These are phyloP conservation scores for Pseudanteris insignis DNA, from an alignment of 2,888 invertebrate species.

Conservation along the genomic window DNA sequence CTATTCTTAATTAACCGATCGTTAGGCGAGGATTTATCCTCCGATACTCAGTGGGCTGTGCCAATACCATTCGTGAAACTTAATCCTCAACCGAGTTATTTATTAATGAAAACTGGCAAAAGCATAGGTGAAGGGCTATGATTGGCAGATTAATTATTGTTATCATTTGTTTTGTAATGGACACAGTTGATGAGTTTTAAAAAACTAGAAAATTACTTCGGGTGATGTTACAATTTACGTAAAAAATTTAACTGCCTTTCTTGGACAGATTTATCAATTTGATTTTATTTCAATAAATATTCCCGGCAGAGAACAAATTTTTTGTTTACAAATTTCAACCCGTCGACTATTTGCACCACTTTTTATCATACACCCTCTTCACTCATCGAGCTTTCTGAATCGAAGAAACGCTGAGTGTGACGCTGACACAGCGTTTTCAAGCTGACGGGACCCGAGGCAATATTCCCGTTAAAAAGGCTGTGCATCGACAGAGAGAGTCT, in stretches of 20 bases:
- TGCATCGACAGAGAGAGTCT: conserved; percentile 16
- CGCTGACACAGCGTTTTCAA: conserved; percentile 31
- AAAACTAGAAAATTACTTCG: not conserved
- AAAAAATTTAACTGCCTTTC: too few species aligned
- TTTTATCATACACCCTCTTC: conserved; percentile 12
- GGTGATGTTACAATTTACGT: too few species aligned
- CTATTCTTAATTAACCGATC: conserved; percentile 40
- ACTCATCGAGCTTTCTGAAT: conserved; percentile 7
- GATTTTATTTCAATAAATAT: too few species aligned
- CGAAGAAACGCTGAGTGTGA: conserved; percentile 30
- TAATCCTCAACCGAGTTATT: conserved; percentile 25
- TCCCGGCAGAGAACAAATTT: too few species aligned
- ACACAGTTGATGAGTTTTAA: too few species aligned
- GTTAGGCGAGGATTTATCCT: conserved; percentile 22
- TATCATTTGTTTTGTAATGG: too few species aligned
- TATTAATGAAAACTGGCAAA: too few species aligned
- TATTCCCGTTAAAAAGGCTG: conserved; percentile 35
- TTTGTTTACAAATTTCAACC: too few species aligned
- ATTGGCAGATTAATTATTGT: conserved; percentile 17
- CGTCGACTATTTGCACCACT: conserved; percentile 21
- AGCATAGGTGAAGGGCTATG: conserved; percentile 10
- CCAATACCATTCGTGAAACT: conserved; percentile 18
- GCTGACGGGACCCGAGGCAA: conserved; percentile 31
- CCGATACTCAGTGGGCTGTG: conserved; percentile 24
- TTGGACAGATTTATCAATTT: too few species aligned